Percentiles rank a stretch among this genome's conserved stretches.
Conservation (phyloP, 23 tunicate genomes). For the Halocynthia aurantium region DNA sequence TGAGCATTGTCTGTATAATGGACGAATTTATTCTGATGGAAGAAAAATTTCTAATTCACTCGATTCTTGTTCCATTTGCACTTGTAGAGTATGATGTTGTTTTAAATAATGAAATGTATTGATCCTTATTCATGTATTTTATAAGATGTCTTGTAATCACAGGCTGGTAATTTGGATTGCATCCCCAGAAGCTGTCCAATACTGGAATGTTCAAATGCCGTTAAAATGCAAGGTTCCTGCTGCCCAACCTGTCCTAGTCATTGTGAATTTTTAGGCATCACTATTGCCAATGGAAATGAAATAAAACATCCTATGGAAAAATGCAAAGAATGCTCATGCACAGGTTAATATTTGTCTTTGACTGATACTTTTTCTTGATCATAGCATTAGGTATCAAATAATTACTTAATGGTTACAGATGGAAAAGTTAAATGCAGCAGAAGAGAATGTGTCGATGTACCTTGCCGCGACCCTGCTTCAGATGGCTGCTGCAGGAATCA, state of each 20-base stretch:
- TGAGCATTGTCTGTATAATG: conserved; percentile 35
- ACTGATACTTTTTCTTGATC: background rate
- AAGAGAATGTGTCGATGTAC: conserved; percentile 18
- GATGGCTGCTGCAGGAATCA: conserved; percentile 63
- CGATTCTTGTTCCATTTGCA: conserved; percentile 36
- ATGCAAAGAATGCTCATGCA: conserved; percentile 61
- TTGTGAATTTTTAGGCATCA: conserved; percentile 20
- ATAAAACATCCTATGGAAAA: conserved; percentile 38
- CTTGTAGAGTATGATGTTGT: conserved; percentile 34
- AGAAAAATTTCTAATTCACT: conserved; percentile 31
- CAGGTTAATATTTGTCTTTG: conserved; percentile 25
- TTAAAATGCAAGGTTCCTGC: conserved; percentile 26
- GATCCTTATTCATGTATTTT: background rate
- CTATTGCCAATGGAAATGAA: conserved; percentile 20
- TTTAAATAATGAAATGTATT: too few species aligned
- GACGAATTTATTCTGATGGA: conserved; percentile 26
- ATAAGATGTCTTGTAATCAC: background rate
- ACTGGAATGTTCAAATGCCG: conserved; percentile 20
- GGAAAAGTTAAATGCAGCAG: conserved; percentile 32
- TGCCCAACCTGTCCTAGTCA: conserved; percentile 50
- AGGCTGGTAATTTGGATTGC: conserved; percentile 58
- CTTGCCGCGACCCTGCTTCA: conserved; percentile 50
- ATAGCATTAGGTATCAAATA: conserved; percentile 1
- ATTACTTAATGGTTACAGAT: conserved; percentile 21
- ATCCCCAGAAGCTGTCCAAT: conserved; percentile 17